A percentile compares a stretch with the other conserved stretches of the same genome.
Conservation (phyloP, 2,113 vertebrate species). For the Pavo muticus region DNA sequence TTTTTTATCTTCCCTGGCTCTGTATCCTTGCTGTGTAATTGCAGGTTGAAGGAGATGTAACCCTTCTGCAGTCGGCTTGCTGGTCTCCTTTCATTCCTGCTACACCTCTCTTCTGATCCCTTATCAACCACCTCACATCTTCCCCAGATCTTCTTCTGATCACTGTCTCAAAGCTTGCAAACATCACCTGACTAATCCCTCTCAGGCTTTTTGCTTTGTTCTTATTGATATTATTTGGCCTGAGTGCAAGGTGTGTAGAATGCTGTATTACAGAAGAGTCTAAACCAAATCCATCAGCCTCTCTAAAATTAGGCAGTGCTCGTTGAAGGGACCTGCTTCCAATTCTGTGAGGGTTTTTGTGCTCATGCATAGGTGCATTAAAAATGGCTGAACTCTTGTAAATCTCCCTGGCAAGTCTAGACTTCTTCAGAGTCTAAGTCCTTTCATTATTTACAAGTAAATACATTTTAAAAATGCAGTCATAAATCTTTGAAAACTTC, state of each 20-base stretch:
- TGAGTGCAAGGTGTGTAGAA: background rate
- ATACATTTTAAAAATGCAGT: slow-evolving; percentile 69
- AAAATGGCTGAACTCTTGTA: slow-evolving; percentile 72
- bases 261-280: background rate
- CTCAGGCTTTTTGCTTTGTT: slow-evolving; percentile 53
- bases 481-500: slow-evolving; percentile 66
- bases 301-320: slow-evolving; percentile 25
- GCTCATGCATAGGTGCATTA: slow-evolving; percentile 38
- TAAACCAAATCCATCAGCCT: slow-evolving; percentile 18
- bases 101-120: background rate
- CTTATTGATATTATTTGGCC: slow-evolving; percentile 52
- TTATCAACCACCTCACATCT: background rate
- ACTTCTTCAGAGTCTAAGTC: slow-evolving; percentile 53
- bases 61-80: background rate
- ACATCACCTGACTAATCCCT: slow-evolving; percentile 47
- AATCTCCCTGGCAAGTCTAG: slow-evolving; percentile 54
- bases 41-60: background rate
- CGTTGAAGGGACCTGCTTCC: background rate
- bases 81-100: slow-evolving; percentile 4
- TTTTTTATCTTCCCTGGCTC: background rate
- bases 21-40: background rate
- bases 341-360: slow-evolving; percentile 37
- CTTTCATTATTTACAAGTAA: slow-evolving; percentile 76
- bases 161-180: slow-evolving; percentile 24
- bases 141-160: slow-evolving; percentile 33